phyloP scores from a whole-genome alignment of 2,797 vertebrate genomes.

The Acipenser transmontanus region DNA sequence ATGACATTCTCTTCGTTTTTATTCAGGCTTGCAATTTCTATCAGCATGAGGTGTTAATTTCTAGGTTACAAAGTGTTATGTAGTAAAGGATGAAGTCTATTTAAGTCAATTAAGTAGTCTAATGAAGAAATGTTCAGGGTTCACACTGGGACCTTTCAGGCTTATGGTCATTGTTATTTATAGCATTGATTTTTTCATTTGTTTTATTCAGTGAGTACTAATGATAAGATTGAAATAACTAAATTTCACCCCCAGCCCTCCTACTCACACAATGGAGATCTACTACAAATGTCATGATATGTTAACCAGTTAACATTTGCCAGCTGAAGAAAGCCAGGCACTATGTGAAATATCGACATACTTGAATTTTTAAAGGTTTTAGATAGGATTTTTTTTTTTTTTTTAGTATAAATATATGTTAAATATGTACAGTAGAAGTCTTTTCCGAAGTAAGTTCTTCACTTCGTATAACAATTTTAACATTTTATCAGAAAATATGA shows the following conservation, averaged over 20 bases:
- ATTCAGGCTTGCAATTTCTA: conserved; percentile 44
- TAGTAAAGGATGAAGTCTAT: conserved; percentile 47
- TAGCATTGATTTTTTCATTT: background rate
- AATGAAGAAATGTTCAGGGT: conserved; percentile 41
- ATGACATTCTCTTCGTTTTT: background rate
- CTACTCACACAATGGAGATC: no score
- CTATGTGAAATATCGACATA: no score
- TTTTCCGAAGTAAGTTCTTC: no score
- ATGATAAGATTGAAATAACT: background rate
- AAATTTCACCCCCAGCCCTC: no score
- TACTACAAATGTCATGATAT: no score
- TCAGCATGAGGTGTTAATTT: conserved; percentile 53
- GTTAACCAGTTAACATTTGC: no score
- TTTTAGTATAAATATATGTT: no score
- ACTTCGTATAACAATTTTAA: no score
- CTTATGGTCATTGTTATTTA: background rate
- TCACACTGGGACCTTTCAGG: background rate
- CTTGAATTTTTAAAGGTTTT: no score
- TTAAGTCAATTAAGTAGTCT: conserved; percentile 53
- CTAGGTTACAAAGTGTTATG: conserved; percentile 55
- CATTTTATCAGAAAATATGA: conserved; percentile 12
- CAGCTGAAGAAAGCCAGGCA: no score
- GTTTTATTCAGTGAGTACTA: background rate
- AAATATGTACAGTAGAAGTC: no score
- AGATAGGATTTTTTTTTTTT: no score